phyloP scores from a whole-genome alignment of 2,888 invertebrate species.

The Thysanoteuthis rhombus region DNA sequence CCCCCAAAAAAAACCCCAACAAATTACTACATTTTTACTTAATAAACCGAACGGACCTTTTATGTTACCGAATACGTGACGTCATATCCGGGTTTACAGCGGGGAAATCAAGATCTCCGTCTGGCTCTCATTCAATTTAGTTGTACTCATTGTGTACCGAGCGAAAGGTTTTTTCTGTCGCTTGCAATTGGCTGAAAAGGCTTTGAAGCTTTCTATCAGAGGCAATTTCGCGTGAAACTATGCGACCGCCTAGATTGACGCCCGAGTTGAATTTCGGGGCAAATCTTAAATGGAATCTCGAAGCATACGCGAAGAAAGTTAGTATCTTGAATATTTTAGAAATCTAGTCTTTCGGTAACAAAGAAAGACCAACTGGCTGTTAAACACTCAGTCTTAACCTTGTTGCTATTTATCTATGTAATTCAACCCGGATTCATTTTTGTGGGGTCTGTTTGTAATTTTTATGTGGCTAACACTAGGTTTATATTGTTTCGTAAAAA shows the following conservation, averaged over 20 bases:
- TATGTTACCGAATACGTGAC: not conserved
- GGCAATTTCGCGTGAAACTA: not conserved
- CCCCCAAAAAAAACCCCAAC: no score
- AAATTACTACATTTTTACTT: no score
- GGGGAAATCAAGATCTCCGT: not conserved
- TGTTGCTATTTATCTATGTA: not conserved
- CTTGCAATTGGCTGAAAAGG: not conserved
- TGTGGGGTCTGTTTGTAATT: not conserved
- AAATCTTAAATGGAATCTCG: not conserved
- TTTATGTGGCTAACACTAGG: not conserved
- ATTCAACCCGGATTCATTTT: not conserved
- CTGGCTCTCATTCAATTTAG: not conserved
- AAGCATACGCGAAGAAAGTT: not conserved
- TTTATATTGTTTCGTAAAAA: not conserved
- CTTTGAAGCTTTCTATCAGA: not conserved
- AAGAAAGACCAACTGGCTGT: not conserved
- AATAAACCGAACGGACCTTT: no score
- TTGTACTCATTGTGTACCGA: not conserved
- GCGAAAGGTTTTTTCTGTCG: not conserved
- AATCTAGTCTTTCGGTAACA: not conserved
- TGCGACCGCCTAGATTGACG: slow-evolving; percentile 12
- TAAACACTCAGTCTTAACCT: not conserved
- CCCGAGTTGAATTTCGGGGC: not conserved
- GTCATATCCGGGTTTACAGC: not conserved
- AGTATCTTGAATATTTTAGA: not conserved